Conservation (phyloP, 2,888 invertebrate genomes). For the Muscina levida region DNA sequence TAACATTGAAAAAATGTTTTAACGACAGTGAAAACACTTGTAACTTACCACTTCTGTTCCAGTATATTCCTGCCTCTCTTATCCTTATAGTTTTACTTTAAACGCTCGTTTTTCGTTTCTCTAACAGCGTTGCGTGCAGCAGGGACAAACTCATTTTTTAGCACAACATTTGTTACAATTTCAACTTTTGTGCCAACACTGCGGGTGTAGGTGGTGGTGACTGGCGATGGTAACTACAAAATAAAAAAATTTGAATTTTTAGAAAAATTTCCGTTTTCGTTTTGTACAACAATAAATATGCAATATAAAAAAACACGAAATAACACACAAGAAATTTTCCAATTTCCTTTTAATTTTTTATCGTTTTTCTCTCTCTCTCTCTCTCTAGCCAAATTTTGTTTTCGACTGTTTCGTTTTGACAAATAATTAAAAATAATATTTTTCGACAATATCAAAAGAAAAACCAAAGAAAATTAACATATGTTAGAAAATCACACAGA, state of each 20-base stretch:
- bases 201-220: not conserved
- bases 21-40: not conserved
- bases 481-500: not conserved
- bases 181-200: not conserved
- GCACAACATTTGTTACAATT: constrained; percentile 48
- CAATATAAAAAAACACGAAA: not conserved
- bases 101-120: constrained; percentile 32
- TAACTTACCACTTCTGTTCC: constrained; percentile 51
- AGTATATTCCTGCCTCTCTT: constrained; percentile 1
- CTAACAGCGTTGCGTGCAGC: constrained; percentile 40
- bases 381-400: too few relatives aligned
- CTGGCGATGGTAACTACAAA: constrained; percentile 46
- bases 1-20: too few relatives aligned
- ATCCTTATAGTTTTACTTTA: constrained; percentile 8
- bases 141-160: constrained; percentile 55
- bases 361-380: too few relatives aligned
- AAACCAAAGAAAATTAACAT: not conserved
- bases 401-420: not conserved
- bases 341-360: not conserved
- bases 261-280: not conserved
- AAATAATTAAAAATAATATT: constrained; percentile 13
- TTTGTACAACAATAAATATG: not conserved
- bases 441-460: not conserved
- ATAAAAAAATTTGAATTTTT: constrained; percentile 23
- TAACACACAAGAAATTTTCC: constrained; percentile 14